Evolutionary conservation across 2,888 invertebrate genomes (phyloP).

Genomic region (Caenorhabditis sp.): DNA sequence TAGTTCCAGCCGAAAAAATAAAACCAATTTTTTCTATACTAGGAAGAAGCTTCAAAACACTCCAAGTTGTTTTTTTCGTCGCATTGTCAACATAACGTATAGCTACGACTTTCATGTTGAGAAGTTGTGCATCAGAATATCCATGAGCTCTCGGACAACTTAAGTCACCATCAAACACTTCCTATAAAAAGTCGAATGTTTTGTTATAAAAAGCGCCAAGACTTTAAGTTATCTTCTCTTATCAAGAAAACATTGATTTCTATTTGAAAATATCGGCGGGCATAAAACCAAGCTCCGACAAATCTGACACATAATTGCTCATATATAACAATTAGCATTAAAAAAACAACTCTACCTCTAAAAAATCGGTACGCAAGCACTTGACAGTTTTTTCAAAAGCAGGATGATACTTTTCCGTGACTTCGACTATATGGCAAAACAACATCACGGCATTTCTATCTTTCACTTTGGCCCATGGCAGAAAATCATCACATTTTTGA

Average conservation of each 20-base stretch:
- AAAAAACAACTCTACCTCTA: neutral
- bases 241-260: no score
- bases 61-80: neutral
- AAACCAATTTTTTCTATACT: neutral
- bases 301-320: no score
- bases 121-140: neutral
- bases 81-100: neutral
- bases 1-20: neutral
- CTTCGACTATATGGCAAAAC: neutral
- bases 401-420: neutral
- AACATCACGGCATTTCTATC: neutral
- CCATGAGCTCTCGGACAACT: neutral
- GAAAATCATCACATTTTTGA: neutral
- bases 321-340: no score
- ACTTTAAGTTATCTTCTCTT: no score
- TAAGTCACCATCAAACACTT: neutral
- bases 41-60: neutral
- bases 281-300: no score
- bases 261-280: no score
- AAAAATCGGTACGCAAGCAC: neutral
- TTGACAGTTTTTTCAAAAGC: neutral
- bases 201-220: no score
- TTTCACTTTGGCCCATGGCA: neutral
- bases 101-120: neutral
- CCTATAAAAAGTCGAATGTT: neutral